Base-by-base conservation (phyloP, 2,797 vertebrate species). In the Heliangelus exortis region DNA sequence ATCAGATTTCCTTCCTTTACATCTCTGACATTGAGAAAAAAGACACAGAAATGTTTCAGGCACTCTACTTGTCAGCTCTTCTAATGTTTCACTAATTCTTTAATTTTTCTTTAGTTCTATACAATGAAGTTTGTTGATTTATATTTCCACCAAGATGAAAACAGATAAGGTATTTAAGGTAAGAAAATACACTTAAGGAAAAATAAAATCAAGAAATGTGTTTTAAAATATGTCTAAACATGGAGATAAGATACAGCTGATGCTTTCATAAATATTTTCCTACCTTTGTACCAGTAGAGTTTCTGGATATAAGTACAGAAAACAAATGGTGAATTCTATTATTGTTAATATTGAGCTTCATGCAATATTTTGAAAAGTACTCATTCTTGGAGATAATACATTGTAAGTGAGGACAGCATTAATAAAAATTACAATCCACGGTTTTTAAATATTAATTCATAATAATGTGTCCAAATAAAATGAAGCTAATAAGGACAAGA, bases 401-500 rank as follows among this genome's bases (percentile, higher is more conserved):
- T n/a, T 76, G 39, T 33, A 12, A 2, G 4, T 67, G 22, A 87
- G 2, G 12, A 74, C 11, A 45, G 3, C 11, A 72, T 5, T 53
- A 75, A 63, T 12, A 2, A 66, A 78, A 59, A 39, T 20, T 53
- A 25, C 33, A 48, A 61, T 17, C 7, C 10, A 28, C 15, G 22
- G 5, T 2, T 66, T 83, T 58, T 47, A 36, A 14, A 39, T 86
- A 22, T 28, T 58, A 67, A 62, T 6, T 58, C 9, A 62, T 43
- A 61, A 62, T 25, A 55, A 55, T 1, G 1, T 34, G 9, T 36
- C 12, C 10, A 87, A 73, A 71, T 29, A 62, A 57, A 57, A 45
- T 45, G 2, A 65, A 63, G 14, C n/a, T 39, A 11, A 33, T 31
- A 9, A 34, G 0, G 5, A 2, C 10, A 10, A 3, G 72, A 31